Evolutionary conservation across 1,140 invertebrate genomes (phyloP).

Genomic region (Mycetomoellerius zeteki): DNA sequence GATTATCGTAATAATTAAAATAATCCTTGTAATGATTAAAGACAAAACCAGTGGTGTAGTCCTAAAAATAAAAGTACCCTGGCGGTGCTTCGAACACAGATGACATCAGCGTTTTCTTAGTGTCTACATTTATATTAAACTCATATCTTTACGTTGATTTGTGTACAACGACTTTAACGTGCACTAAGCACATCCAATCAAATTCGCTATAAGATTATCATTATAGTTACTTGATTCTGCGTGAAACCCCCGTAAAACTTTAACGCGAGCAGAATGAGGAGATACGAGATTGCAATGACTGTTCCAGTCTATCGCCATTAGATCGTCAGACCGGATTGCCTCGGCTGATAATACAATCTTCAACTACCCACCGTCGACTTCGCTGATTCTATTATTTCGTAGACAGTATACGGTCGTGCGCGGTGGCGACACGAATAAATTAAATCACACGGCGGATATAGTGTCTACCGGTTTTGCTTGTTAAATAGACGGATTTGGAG

Average conservation of each 20-base stretch:
- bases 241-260: neutral
- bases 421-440: slow-evolving; percentile 58
- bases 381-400: slow-evolving; percentile 54
- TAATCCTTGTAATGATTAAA: neutral
- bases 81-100: too few relatives aligned
- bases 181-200: too few relatives aligned
- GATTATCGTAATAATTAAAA: slow-evolving; percentile 17
- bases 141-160: too few relatives aligned
- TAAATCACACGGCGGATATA: slow-evolving; percentile 52
- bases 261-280: neutral
- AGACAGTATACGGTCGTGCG: slow-evolving; percentile 53
- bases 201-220: neutral
- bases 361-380: neutral
- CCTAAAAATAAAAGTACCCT: too few relatives aligned
- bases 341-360: slow-evolving; percentile 61
- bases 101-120: too few relatives aligned
- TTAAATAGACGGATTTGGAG: slow-evolving; percentile 40
- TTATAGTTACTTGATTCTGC: neutral
- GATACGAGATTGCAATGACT: slow-evolving; percentile 53
- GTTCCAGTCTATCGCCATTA: slow-evolving; percentile 31
- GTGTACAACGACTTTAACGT: too few relatives aligned
- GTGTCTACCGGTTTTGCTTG: slow-evolving; percentile 1
- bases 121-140: too few relatives aligned
- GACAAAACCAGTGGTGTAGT: too few relatives aligned
- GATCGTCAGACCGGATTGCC: slow-evolving; percentile 53